Evolutionary conservation across 92 coral and sea anemone genomes (phyloP), one percentile per base, ranked within the genome.

Genomic region (Palythoa caribaeorum): DNA sequence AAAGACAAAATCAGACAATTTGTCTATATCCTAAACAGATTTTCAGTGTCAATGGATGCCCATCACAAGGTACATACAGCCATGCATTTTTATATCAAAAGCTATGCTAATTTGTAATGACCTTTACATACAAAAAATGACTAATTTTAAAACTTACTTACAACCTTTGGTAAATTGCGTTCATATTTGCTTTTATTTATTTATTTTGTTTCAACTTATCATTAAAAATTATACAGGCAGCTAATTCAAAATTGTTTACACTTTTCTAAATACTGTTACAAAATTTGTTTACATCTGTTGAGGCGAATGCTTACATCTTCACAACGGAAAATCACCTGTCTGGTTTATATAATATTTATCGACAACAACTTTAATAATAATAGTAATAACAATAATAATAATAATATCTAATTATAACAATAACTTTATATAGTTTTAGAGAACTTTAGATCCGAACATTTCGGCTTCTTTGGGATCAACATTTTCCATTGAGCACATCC

Each of bases 1-100:
- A 88, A 84, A 68, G 71, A 83, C 21, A 84, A 87, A 57, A 71
- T 91, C 12, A 88, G 78, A 79, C 63, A 79, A 69, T 83, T 91
- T 6, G 85, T 77, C 2, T 77, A 78, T 39, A 91, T 91, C 40
- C 73, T 91, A 15, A 91, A 91, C 91, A 51, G 84, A 20, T 74
- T 90, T 79, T 40, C 77, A 80, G 78, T 90, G 6, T 90, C 93
- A 14, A 39, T 72, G 4, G 91, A 91, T 11, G 94, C 89, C 35
- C 88, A 88, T 65, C 94, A 88, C 47, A 92, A 91, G 79, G 9
- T 91, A 60, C 35, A 60, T 60, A 60, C 68, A 60, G 68, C 68
- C 66, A 78, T 39, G 85, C 36, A 71, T 71, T 71, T 20, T 1
- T 10, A 59, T 59, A 6, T 59, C 66, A 59, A 59, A 59, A n/a